These are phyloP conservation scores for Dendrophyllia cribrosa DNA, from an alignment of 64 coral and sea anemone species.

Conservation along the genomic window DNA sequence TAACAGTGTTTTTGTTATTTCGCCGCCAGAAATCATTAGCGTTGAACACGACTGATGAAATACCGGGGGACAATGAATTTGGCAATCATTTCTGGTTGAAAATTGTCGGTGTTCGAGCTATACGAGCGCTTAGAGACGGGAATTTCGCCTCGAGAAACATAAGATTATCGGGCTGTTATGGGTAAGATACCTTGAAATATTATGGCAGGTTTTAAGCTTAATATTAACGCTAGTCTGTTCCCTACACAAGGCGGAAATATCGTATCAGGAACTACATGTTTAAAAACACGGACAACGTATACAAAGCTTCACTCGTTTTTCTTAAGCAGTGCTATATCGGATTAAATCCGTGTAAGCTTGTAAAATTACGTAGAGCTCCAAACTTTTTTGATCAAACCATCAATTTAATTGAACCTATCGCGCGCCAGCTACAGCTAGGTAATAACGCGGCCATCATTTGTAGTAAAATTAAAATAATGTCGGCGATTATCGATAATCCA, in stretches of 20 bases:
- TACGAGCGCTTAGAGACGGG: neutral
- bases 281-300: neutral
- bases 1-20: constrained; percentile 42
- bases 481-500: neutral
- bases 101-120: neutral
- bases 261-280: neutral
- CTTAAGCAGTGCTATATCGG: neutral
- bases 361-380: neutral
- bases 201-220: neutral
- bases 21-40: constrained; percentile 51
- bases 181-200: neutral
- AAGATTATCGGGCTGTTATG: neutral
- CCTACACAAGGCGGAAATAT: neutral
- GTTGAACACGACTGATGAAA: constrained; percentile 25
- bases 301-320: neutral
- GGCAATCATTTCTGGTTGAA: constrained; percentile 6
- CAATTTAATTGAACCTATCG: neutral
- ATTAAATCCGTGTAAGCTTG: neutral
- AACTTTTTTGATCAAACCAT: neutral
- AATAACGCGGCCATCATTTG: neutral
- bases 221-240: neutral
- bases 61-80: constrained; percentile 30
- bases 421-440: neutral
- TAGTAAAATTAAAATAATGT: neutral
- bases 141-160: neutral